Evolutionary conservation across 2,888 invertebrate species (phyloP), one percentile per base, ranked within the genome.

Genomic region (Limnephilus auricula): DNA sequence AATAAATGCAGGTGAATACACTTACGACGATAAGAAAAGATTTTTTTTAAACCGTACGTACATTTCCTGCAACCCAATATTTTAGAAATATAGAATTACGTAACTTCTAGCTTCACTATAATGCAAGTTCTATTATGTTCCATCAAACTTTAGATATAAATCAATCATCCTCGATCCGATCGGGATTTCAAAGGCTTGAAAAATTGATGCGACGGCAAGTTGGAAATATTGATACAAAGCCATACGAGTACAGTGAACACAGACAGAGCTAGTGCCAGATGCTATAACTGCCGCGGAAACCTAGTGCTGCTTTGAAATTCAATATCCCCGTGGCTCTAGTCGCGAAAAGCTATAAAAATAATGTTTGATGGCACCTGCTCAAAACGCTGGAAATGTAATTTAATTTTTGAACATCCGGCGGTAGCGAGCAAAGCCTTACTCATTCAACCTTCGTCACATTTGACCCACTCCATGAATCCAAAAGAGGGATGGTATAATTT

Each of bases 251-350:
- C 65, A 65, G 25, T 65, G 65, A 65, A 65, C 65, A 65, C 65
- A 65, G 9, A 65, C 65, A 65, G 25, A n/a, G 65, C 65, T 18
- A 50, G 50, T 25, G 18, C 50, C 50, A 65, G 65, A 65, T 65
- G 65, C 65, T 65, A 65, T 65, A 65, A 65, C 65, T 65, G n/a
- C 65, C 65, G n/a, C n/a, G 65, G 65, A 65, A 65, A 65, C 65
- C 65, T 65, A 65, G 65, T 65, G 65, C 65, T 65, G 65, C 65
- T 65, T 65, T 65, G 65, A 65, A 65, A n/a, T 65, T 65, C 65
- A 65, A 65, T 65, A 65, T 65, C 65, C 25, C 65, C 65, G 65
- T 25, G 65, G 65, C 65, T 65, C 25, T 65, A 65, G 65, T 65
- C 65, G 65, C 25, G 65, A 65, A 65, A n/a, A 65, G 65, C 65